Percentiles rank a stretch among this genome's conserved stretches.
Evolutionary conservation across 2,113 vertebrate genomes (phyloP).

Genomic region (Ursus arctos): DNA sequence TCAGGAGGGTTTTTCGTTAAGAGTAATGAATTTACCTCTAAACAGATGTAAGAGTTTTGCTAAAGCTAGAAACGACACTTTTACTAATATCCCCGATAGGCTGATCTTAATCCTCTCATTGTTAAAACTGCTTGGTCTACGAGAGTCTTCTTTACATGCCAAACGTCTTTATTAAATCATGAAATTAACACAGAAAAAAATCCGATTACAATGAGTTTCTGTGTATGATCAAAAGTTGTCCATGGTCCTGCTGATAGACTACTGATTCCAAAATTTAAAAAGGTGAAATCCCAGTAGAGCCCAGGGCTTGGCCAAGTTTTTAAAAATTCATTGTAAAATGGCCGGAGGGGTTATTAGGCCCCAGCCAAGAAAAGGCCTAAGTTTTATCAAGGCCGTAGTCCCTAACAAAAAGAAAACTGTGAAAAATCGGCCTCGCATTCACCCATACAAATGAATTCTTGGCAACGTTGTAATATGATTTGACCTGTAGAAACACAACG

Average conservation of each 20-base stretch:
- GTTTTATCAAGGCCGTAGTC: neutral
- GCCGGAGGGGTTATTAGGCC: neutral
- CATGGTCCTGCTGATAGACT: neutral
- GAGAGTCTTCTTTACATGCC: conserved; percentile 17
- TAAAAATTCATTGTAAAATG: neutral
- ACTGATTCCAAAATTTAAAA: conserved; percentile 18
- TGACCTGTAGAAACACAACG: neutral
- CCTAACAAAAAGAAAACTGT: conserved; percentile 28
- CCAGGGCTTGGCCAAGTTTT: neutral
- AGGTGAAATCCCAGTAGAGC: conserved; percentile 48
- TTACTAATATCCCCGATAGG: neutral
- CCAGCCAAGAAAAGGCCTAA: neutral
- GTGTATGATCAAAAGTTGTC: conserved; percentile 42
- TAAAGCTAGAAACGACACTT: conserved; percentile 12
- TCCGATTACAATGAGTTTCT: conserved; percentile 42
- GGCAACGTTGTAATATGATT: neutral
- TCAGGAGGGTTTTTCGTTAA: conserved; percentile 43
- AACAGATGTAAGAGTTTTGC: conserved; percentile 48
- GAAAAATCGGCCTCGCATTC: neutral
- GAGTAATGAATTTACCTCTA: conserved; percentile 54
- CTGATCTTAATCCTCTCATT: conserved; percentile 53
- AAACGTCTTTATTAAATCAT: conserved; percentile 72
- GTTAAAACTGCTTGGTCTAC: conserved; percentile 40
- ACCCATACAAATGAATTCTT: neutral
- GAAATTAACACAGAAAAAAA: conserved; percentile 50